A percentile compares a stretch with the other conserved stretches of the same genome.
phyloP scores from a whole-genome alignment of 2,113 vertebrate species.

The Furnarius figulus region DNA sequence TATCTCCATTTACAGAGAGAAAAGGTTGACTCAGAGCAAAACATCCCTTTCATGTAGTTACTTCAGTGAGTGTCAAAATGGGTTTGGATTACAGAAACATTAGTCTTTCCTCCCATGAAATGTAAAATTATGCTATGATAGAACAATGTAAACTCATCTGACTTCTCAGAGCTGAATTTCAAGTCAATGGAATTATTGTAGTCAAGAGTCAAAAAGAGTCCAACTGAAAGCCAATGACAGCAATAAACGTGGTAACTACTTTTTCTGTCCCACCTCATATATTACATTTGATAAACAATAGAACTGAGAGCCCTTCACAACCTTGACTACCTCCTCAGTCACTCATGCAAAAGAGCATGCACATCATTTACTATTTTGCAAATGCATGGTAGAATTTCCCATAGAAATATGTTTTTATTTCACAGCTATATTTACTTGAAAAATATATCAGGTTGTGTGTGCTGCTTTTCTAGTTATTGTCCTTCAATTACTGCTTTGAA shows the following conservation, averaged over 20 bases:
- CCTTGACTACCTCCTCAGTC: not conserved
- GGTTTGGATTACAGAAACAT: not conserved
- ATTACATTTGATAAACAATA: not conserved
- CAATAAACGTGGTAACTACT: not conserved
- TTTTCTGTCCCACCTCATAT: not conserved
- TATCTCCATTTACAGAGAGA: not conserved
- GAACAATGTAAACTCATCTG: not conserved
- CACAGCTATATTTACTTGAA: not conserved
- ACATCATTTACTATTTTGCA: not conserved
- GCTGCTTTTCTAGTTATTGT: not conserved
- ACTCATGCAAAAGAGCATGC: fast-evolving
- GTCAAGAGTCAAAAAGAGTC: not conserved
- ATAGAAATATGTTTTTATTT: not conserved
- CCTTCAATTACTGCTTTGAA: not conserved
- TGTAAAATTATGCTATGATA: not conserved
- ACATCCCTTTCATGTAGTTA: not conserved
- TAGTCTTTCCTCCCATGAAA: not conserved
- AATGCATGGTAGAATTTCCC: not conserved
- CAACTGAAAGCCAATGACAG: not conserved
- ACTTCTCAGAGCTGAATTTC: not conserved
- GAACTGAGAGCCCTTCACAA: not conserved
- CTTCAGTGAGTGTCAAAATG: not conserved
- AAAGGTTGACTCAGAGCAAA: not conserved
- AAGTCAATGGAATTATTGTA: not conserved
- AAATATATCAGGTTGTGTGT: not conserved